These are phyloP conservation scores for Synchiropus splendidus DNA, from an alignment of 2,113 vertebrate species.

Conservation along the genomic window DNA sequence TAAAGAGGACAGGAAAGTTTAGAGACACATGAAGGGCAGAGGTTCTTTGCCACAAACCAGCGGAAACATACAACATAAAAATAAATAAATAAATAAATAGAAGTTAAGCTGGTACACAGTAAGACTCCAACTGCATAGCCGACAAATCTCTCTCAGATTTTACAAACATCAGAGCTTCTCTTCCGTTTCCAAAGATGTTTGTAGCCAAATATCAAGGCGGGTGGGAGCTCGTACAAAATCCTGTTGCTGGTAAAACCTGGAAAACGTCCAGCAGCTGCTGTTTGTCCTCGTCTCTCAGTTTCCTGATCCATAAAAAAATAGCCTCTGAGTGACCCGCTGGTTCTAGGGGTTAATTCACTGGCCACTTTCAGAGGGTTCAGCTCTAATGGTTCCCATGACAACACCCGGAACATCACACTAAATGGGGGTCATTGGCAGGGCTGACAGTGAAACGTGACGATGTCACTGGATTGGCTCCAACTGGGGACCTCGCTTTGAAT, in stretches of 20 bases:
- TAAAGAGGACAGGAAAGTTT: background rate
- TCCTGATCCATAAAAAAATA: conserved; percentile 67
- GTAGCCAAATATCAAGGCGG: conserved; percentile 43
- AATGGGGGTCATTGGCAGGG: conserved; percentile 78
- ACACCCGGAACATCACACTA: conserved; percentile 46
- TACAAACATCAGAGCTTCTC: conserved; percentile 9
- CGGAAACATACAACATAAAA: conserved; percentile 57
- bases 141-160: conserved; percentile 57
- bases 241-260: conserved; percentile 62
- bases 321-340: conserved; percentile 61
- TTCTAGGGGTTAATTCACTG: conserved; percentile 40
- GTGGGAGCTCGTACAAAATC: conserved; percentile 59
- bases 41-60: conserved; percentile 45
- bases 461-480: conserved; percentile 60
- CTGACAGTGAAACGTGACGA: conserved; percentile 87
- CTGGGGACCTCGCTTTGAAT: conserved; percentile 59
- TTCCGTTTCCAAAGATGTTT: conserved; percentile 45
- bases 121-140: conserved; percentile 72
- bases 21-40: conserved; percentile 54
- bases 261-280: conserved; percentile 55
- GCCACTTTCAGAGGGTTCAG: conserved; percentile 38
- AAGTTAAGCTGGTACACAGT: conserved; percentile 68
- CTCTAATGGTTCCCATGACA: conserved; percentile 28
- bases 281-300: conserved; percentile 52
- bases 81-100: no score